Evolutionary conservation across 2,113 vertebrate species (phyloP), one percentile per base, ranked within the genome.

Genomic region (Mola mola): DNA sequence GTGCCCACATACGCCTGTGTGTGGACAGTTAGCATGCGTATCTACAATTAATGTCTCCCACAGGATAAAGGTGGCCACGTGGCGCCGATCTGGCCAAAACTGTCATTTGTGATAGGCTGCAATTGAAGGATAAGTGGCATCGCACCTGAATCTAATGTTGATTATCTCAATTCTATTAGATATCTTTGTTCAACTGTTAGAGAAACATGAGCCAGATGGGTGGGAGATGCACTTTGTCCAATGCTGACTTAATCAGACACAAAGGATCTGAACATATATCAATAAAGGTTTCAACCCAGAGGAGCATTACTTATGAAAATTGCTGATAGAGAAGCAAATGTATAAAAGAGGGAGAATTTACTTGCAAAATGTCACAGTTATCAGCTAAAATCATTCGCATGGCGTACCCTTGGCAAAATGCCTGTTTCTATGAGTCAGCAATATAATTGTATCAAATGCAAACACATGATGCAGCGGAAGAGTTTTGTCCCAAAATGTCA

Each of bases 1-100:
- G 36, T 47, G 57, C 48, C 20, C 20, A 29, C 22, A 21, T 28
- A 36, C 57, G 43, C 31, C 13, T 44, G 49, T 11, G 20, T 22
- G 20, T 48, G n/a, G n/a, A n/a, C n/a, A n/a, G n/a, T n/a, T n/a
- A n/a, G n/a, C n/a, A n/a, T n/a, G n/a, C 25, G 24, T 58, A 60
- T 42, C 22, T 52, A 24, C 79, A 64, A 79, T 81, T 78, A 66
- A 70, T 65, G 38, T 53, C 17, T 63, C 38, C 22, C 21, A 3
- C 20, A 65, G 51, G 47, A 76, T 72, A 63, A 58, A 21, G 55
- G 28, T 80, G 75, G 66, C 75, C 56, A 57, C 43, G 61, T 50
- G 52, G 24, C 58, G 21, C 2, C 51, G 46, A 51, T 8, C 20
- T 49, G 38, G 25, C 42, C 13, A 61, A 49, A 65, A 55, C 8